These are phyloP conservation scores for Vidua chalybeata DNA, from an alignment of 2,113 vertebrate genomes.

Conservation along the genomic window DNA sequence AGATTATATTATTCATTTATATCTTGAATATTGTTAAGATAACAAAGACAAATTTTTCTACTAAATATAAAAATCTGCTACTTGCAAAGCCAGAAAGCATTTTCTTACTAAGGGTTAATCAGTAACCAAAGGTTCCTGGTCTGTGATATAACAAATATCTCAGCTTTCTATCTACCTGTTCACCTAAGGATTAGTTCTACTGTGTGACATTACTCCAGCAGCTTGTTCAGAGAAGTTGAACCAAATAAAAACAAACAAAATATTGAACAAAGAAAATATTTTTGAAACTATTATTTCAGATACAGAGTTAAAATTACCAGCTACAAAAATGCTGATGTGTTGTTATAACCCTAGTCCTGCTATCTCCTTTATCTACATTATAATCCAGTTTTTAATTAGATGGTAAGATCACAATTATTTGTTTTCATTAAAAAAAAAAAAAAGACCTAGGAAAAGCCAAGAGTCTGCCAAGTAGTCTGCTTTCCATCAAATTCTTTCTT, in stretches of 20 bases:
- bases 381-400: neutral
- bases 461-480: neutral
- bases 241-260: neutral
- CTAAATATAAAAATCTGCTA: neutral
- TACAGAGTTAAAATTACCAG: neutral
- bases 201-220: neutral
- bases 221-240: neutral
- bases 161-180: neutral
- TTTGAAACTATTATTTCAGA: neutral
- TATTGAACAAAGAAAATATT: neutral
- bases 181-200: neutral
- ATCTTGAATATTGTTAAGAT: neutral
- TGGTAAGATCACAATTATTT: neutral
- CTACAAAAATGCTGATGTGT: neutral
- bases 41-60: neutral
- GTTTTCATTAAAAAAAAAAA: neutral
- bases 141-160: neutral
- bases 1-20: neutral
- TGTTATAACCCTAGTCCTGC: neutral
- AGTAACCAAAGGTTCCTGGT: neutral
- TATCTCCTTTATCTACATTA: neutral
- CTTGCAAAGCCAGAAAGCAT: neutral
- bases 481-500: neutral
- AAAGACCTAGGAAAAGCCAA: neutral
- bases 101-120: neutral